phyloP scores from a whole-genome alignment of 2,797 vertebrate species.

The Enteromius trimaculatus region DNA sequence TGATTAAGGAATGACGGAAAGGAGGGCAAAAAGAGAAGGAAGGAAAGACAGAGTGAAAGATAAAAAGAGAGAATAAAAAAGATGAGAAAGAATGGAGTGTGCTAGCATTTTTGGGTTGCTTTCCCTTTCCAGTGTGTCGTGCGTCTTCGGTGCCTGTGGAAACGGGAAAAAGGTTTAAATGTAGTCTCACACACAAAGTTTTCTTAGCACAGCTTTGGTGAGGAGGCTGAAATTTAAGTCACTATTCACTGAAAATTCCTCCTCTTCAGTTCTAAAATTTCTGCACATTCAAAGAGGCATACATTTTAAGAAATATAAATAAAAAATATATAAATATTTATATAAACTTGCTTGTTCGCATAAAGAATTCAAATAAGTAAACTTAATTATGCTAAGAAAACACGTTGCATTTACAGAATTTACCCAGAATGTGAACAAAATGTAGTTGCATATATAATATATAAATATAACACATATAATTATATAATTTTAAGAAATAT shows the following conservation, averaged over 20 bases:
- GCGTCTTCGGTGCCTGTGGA: constrained; percentile 43
- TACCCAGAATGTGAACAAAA: no score
- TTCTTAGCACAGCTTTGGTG: not conserved
- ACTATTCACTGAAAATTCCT: not conserved
- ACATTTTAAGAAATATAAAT: no score
- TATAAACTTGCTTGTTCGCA: no score
- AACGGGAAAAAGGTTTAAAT: not conserved
- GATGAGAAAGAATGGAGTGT: constrained; percentile 48
- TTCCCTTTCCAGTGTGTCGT: constrained; percentile 42
- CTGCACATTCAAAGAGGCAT: not conserved
- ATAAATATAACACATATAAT: no score
- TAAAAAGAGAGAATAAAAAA: constrained; percentile 15
- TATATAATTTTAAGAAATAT: no score
- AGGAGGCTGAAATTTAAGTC: not conserved
- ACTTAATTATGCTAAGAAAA: no score
- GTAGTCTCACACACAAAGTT: not conserved
- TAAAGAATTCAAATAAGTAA: no score
- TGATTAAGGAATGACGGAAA: constrained; percentile 74
- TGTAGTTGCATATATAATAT: no score
- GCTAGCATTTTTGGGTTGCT: constrained; percentile 57
- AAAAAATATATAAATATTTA: no score
- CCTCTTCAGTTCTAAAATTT: not conserved
- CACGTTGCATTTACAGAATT: no score
- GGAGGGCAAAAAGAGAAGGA: not conserved
- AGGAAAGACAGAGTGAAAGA: constrained; percentile 37